Base-by-base conservation (phyloP, 2,797 vertebrate genomes). In the Pagetopsis macropterus region DNA sequence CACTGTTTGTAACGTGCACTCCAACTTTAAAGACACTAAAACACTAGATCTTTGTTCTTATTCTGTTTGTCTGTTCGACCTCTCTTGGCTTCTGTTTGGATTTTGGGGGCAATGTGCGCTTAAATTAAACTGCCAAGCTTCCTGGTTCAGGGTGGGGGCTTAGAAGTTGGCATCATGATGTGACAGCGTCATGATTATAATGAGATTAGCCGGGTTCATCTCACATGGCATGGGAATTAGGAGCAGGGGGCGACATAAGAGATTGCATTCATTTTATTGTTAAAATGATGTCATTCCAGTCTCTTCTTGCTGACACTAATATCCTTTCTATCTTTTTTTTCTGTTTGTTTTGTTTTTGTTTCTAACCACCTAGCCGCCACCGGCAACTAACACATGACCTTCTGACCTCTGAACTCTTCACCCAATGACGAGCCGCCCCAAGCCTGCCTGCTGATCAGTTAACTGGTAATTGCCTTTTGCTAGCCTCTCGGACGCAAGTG, bases 361-460 rank as follows among this genome's bases (percentile, higher is more conserved):
- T 95, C 96, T 99, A 98, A 98, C 97, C 97, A 97, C 98, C 97
- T 97, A 99, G 98, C 98, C 97, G 98, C 97, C 98, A 99, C 97
- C 97, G 97, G 98, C 98, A 99, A 99, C 98, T 99, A 99, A 99
- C 98, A 98, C 97, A 99, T 99, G 98, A 99, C 97, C 98, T 98
- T 99, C 98, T 99, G 97, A 99, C 97, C 98, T 99, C 97, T 99
- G 97, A 99, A 98, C 96, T 99, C 98, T 99, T 99, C 98, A 99
- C 97, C 98, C 98, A 99, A 98, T 99, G 98, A 99, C 96, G 98
- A 99, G 98, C 98, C 97, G 97, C 97, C 97, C 97, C 97, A 98
- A 98, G 98, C 98, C 98, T 99, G 98, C 98, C 98, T 98, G 98
- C 98, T 99, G 98, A 99, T 98, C 98, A 98, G 97, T 99, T 99